Percentiles rank a stretch among this genome's conserved stretches.
phyloP scores from a whole-genome alignment of 37 sponge, comb jelly and placozoan species.

The Halichondria panicea region DNA sequence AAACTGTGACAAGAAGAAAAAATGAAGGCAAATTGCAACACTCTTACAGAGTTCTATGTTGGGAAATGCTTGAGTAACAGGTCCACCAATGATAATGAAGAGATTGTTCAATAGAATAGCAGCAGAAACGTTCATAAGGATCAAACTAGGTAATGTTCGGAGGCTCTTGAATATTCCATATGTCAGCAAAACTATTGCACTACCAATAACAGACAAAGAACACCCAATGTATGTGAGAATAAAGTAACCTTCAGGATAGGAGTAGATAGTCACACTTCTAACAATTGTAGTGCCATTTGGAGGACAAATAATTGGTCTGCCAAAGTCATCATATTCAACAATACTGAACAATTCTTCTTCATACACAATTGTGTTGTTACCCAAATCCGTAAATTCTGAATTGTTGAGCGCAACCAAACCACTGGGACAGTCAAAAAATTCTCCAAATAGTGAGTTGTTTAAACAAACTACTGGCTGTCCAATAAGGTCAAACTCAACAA shows the following conservation, averaged over 20 bases:
- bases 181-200: constrained; percentile 36
- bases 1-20: constrained; percentile 40
- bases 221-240: constrained; percentile 49
- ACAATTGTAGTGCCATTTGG: not conserved
- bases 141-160: constrained; percentile 34
- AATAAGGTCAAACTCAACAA: too few species aligned
- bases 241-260: constrained; percentile 5
- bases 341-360: constrained; percentile 3
- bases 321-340: not conserved
- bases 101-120: constrained; percentile 34
- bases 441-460: not conserved
- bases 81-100: constrained; percentile 3
- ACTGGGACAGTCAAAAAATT: constrained; percentile 15
- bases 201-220: constrained; percentile 51
- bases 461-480: not conserved
- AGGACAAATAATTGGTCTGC: constrained; percentile 11
- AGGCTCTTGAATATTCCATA: constrained; percentile 58
- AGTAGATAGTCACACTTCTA: not conserved
- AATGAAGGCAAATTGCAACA: constrained; percentile 49
- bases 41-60: not conserved
- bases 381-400: constrained; percentile 3
- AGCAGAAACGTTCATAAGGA: constrained; percentile 45
- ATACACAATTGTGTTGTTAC: constrained; percentile 3
- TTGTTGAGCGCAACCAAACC: constrained; percentile 3
- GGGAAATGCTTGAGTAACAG: not conserved